A percentile compares a stretch with the other conserved stretches of the same genome.
phyloP scores from a whole-genome alignment of 2,113 vertebrate species.

The Thamnophis sirtalis region DNA sequence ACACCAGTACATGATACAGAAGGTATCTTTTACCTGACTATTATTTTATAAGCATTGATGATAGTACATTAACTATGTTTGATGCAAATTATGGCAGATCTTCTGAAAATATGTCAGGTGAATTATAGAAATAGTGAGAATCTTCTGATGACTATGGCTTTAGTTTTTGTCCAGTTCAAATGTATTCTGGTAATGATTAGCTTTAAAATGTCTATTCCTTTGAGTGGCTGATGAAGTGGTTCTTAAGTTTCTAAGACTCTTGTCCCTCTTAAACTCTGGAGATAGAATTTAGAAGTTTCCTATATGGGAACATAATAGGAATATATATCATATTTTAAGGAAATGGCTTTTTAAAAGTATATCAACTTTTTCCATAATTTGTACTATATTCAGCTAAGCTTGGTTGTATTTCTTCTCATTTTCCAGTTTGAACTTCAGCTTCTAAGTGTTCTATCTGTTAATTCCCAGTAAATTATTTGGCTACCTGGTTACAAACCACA shows the following conservation, averaged over 20 bases:
- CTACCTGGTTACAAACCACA: not conserved
- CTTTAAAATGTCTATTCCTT: not conserved
- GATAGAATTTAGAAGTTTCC: not conserved
- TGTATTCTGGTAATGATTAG: not conserved
- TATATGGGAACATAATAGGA: not conserved
- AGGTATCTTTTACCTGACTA: not conserved
- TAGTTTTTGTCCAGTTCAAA: not conserved
- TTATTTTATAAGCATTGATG: not conserved
- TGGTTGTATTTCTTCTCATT: not conserved
- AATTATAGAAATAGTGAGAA: not conserved
- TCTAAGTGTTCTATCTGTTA: not conserved
- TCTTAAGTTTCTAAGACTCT: not conserved
- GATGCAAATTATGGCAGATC: not conserved
- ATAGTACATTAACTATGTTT: not conserved
- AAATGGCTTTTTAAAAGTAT: not conserved
- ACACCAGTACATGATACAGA: not conserved
- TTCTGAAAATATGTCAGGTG: not conserved
- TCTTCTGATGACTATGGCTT: not conserved
- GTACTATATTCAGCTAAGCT: not conserved
- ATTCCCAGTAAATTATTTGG: not conserved
- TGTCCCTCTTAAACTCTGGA: not conserved
- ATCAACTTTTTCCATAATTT: not conserved
- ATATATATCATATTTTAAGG: not conserved
- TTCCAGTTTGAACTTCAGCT: not conserved
- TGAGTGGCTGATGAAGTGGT: not conserved